Conservation (phyloP, 2,797 vertebrate species). For the Linurgus olivaceus region DNA sequence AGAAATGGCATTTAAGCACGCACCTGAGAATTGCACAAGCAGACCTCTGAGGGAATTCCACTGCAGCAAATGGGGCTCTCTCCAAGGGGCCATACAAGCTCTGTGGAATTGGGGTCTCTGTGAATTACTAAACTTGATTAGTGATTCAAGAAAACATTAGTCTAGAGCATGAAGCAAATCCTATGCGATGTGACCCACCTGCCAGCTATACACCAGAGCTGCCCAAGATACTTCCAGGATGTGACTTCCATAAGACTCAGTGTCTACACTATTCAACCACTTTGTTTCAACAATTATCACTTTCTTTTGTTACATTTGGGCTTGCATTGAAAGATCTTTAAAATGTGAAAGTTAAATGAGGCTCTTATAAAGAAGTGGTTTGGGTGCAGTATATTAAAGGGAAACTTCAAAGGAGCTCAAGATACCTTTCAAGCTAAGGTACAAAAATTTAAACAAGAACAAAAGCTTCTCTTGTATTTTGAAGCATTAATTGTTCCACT, state of each 20-base stretch:
- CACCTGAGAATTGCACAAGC: not conserved
- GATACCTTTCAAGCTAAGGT: slow-evolving; percentile 64
- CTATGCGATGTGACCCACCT: not conserved
- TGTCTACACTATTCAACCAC: not conserved
- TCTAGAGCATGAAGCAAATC: slow-evolving; percentile 24
- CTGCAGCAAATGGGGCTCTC: not conserved
- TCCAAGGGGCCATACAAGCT: not conserved
- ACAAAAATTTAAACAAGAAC: slow-evolving; percentile 66
- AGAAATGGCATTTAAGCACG: not conserved
- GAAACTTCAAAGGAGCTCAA: slow-evolving; percentile 65
- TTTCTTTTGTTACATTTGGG: slow-evolving; percentile 50
- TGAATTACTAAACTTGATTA: slow-evolving; percentile 53
- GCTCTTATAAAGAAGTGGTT: slow-evolving; percentile 58
- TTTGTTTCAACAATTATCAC: slow-evolving; percentile 22
- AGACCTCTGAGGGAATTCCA: not conserved
- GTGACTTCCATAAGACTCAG: not conserved
- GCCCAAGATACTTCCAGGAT: slow-evolving; percentile 7
- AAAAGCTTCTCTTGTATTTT: slow-evolving; percentile 64
- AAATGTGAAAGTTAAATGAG: slow-evolving; percentile 65
- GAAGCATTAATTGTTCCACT: slow-evolving; percentile 60
- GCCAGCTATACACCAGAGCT: not conserved
- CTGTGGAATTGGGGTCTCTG: not conserved
- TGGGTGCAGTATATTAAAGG: slow-evolving; percentile 57
- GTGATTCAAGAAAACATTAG: slow-evolving; percentile 44
- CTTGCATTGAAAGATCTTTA: slow-evolving; percentile 46